Evolutionary conservation across 2,113 vertebrate species (phyloP).

Genomic region (Phalacrocorax carbo): DNA sequence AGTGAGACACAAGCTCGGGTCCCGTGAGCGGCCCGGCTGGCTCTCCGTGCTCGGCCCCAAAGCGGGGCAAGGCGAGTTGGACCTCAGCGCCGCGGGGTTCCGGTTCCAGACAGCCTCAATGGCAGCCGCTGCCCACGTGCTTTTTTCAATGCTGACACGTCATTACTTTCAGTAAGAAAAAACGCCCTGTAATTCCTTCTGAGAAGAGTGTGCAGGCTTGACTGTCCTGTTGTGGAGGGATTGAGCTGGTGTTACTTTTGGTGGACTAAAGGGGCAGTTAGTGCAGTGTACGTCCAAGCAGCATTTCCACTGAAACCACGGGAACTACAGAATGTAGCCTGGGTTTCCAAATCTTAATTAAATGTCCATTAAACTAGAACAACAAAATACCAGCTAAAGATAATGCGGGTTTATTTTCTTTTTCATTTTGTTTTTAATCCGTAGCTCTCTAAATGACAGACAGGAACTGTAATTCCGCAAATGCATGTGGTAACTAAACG

Average conservation of each 20-base stretch:
- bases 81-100: fast-evolving
- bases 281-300: neutral
- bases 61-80: fast-evolving
- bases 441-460: neutral
- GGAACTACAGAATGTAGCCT: neutral
- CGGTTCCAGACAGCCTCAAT: neutral
- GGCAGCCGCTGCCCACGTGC: neutral
- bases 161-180: neutral
- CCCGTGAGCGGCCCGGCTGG: neutral
- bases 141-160: neutral
- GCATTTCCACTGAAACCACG: neutral
- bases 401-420: neutral
- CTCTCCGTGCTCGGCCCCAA: neutral
- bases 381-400: neutral
- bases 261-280: neutral
- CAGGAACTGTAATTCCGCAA: neutral
- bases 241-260: neutral
- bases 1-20: neutral
- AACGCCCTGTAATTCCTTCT: neutral
- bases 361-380: neutral
- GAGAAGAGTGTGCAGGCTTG: neutral
- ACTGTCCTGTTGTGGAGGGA: fast-evolving
- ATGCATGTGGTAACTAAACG: neutral
- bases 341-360: neutral
- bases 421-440: neutral